A percentile compares a stretch with the other conserved stretches of the same genome.
Evolutionary conservation across 1,140 invertebrate species (phyloP).

Genomic region (Dendrolimus kikuchii): DNA sequence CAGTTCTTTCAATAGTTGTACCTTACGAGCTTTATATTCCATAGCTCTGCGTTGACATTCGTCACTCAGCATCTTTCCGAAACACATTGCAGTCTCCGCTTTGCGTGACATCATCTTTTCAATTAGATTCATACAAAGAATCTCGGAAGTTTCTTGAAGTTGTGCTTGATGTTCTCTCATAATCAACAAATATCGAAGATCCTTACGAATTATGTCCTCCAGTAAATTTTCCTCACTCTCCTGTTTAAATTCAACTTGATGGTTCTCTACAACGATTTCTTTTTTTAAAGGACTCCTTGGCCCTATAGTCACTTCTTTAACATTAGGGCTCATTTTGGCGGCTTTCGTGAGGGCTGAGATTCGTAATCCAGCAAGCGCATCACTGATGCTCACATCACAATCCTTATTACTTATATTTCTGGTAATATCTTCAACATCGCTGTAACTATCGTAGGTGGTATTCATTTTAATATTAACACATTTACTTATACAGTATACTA

Average conservation of each 20-base stretch:
- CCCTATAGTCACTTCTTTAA: conserved; percentile 66
- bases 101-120: conserved; percentile 51
- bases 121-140: conserved; percentile 42
- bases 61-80: conserved; percentile 54
- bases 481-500: not conserved
- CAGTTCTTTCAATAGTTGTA: conserved; percentile 55
- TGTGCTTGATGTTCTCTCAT: conserved; percentile 53
- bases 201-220: conserved; percentile 49
- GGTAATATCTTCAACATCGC: conserved; percentile 8
- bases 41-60: conserved; percentile 48
- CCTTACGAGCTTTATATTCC: conserved; percentile 42
- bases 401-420: conserved; percentile 17
- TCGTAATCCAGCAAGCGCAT: conserved; percentile 45
- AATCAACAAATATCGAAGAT: conserved; percentile 47
- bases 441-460: conserved; percentile 14
- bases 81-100: conserved; percentile 44
- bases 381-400: conserved; percentile 37
- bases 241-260: conserved; percentile 17
- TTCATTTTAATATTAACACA: conserved; percentile 10
- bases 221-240: conserved; percentile 25
- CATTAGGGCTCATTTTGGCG: conserved; percentile 59
- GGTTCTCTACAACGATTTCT: conserved; percentile 12
- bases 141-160: conserved; percentile 38
- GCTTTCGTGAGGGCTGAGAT: conserved; percentile 65
- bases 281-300: conserved; percentile 50